A percentile compares a stretch with the other conserved stretches of the same genome.
phyloP scores from a whole-genome alignment of 92 coral and sea anemone species.

The Umimayanthus kanabou region DNA sequence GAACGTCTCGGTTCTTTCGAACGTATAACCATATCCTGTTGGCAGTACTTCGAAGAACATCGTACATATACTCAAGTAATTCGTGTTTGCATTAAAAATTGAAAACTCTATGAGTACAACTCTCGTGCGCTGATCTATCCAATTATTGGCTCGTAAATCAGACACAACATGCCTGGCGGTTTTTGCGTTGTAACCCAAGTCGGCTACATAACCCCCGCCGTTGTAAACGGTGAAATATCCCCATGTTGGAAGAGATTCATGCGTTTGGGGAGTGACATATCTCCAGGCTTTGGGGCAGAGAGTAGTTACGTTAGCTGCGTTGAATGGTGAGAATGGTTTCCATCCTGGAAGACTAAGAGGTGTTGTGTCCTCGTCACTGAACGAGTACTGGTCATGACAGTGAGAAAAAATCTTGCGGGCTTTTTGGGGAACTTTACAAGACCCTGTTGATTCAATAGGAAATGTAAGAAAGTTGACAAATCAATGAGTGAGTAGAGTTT shows the following conservation, averaged over 20 bases:
- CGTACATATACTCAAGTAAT: conserved; percentile 66
- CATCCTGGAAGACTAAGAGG: conserved; percentile 69
- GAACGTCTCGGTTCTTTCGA: conserved; percentile 65
- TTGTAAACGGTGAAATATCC: conserved; percentile 68
- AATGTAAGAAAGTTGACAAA: neutral
- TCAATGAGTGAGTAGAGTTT: neutral
- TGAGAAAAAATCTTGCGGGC: conserved; percentile 31
- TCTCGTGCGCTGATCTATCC: conserved; percentile 80
- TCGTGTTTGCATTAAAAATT: conserved; percentile 74
- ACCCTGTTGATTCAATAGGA: conserved; percentile 45
- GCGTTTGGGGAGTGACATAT: conserved; percentile 51
- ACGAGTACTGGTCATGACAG: conserved; percentile 67
- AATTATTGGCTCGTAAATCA: conserved; percentile 51
- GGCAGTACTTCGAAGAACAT: conserved; percentile 66
- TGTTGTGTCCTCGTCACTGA: conserved; percentile 57
- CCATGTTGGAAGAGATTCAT: conserved; percentile 62
- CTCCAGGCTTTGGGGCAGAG: conserved; percentile 88
- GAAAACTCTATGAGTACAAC: conserved; percentile 72
- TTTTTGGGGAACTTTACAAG: conserved; percentile 66
- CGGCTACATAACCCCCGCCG: conserved; percentile 85
- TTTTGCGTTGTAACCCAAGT: conserved; percentile 64
- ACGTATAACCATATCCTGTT: conserved; percentile 64
- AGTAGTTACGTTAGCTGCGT: conserved; percentile 49
- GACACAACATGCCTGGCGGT: conserved; percentile 44
- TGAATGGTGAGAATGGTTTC: conserved; percentile 46